These are phyloP conservation scores for Acanthococcus lagerstroemiae DNA, from an alignment of 2,888 invertebrate genomes.

Conservation along the genomic window DNA sequence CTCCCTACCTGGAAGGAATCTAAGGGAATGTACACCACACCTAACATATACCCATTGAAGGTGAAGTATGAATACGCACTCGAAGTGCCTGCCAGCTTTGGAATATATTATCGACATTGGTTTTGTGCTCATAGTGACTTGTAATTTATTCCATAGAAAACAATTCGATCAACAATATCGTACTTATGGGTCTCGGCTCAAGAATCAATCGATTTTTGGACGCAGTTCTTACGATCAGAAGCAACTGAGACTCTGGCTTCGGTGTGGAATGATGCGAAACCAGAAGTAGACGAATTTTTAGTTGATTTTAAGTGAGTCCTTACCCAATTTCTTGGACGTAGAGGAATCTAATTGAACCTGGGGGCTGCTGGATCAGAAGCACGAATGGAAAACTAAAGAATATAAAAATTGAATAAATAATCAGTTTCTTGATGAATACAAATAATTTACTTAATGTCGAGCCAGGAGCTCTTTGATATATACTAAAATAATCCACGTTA, in stretches of 20 bases:
- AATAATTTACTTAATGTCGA: background rate
- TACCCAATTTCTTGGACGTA: too few relatives aligned
- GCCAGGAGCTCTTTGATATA: background rate
- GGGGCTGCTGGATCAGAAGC: too few relatives aligned
- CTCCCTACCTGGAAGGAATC: background rate
- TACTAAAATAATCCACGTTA: background rate
- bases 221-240: constrained; percentile 59
- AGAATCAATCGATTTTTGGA: constrained; percentile 49
- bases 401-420: too few relatives aligned
- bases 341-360: too few relatives aligned
- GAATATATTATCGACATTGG: too few relatives aligned
- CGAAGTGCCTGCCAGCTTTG: too few relatives aligned
- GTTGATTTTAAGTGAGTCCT: constrained; percentile 53
- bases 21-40: background rate
- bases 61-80: too few relatives aligned
- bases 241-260: constrained; percentile 54
- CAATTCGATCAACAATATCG: constrained; percentile 11
- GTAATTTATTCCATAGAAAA: constrained; percentile 7
- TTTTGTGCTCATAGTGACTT: too few relatives aligned
- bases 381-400: too few relatives aligned
- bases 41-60: background rate
- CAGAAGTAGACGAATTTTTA: constrained; percentile 57
- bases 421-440: too few relatives aligned
- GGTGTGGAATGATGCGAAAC: constrained; percentile 66
- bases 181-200: constrained; percentile 35